These are phyloP conservation scores for Takifugu rubripes DNA, from an alignment of 2,797 vertebrate species.

Conservation along the genomic window DNA sequence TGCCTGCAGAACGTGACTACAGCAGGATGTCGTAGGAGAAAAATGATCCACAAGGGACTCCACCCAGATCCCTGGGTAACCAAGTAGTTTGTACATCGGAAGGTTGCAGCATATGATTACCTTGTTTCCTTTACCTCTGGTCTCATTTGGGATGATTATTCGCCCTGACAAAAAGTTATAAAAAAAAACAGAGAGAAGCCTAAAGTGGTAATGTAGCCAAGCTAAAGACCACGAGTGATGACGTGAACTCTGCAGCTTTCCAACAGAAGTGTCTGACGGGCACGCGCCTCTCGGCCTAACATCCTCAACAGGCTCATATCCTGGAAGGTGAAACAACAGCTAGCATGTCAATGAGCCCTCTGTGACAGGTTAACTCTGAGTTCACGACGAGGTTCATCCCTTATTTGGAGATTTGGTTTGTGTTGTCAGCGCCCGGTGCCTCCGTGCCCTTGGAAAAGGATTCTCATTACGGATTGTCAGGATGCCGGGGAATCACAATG, in stretches of 20 bases:
- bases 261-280: constrained; percentile 53
- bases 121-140: too few relatives aligned
- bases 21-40: too few relatives aligned
- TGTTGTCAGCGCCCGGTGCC: constrained; percentile 30
- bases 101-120: too few relatives aligned
- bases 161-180: too few relatives aligned
- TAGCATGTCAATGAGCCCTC: constrained; percentile 64
- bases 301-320: constrained; percentile 47
- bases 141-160: too few relatives aligned
- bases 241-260: constrained; percentile 26
- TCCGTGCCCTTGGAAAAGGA: constrained; percentile 53
- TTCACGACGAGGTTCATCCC: constrained; percentile 52
- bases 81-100: too few relatives aligned
- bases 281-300: constrained; percentile 61
- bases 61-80: too few relatives aligned
- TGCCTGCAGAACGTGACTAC: too few relatives aligned
- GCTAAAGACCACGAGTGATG: constrained; percentile 39
- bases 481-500: constrained; percentile 52
- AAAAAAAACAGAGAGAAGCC: too few relatives aligned
- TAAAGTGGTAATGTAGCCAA: constrained; percentile 19
- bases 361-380: constrained; percentile 55
- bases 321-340: constrained; percentile 45
- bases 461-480: constrained; percentile 53
- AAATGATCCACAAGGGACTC: too few relatives aligned
- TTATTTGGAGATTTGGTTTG: constrained; percentile 43